phyloP scores from a whole-genome alignment of 2,113 vertebrate species.

The Aptenodytes forsteri region DNA sequence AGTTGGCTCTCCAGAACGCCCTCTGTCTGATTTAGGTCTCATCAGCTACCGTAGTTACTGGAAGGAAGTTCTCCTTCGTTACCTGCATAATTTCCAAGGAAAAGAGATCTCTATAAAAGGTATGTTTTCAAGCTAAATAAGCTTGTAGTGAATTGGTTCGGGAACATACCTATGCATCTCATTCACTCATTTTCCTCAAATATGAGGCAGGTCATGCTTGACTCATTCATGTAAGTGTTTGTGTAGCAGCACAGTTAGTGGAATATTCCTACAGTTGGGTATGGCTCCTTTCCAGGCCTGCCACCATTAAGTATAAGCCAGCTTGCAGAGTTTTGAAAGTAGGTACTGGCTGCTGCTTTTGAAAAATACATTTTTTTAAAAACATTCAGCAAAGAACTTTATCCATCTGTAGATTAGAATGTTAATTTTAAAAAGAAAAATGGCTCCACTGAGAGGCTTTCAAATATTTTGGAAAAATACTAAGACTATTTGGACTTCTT shows the following conservation, averaged over 20 bases:
- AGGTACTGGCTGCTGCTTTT: neutral
- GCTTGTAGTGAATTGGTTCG: neutral
- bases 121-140: conserved; percentile 12
- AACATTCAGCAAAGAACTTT: neutral
- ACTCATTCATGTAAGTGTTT: too few species aligned
- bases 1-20: conserved; percentile 94
- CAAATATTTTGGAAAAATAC: neutral
- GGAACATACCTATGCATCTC: neutral
- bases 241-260: neutral
- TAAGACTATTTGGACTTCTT: neutral
- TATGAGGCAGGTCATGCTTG: neutral
- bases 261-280: neutral
- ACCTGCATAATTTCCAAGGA: conserved; percentile 97
- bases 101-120: conserved; percentile 99
- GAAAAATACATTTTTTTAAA: neutral
- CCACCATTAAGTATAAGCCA: neutral
- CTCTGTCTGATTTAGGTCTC: conserved; percentile 93
- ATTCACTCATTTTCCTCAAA: neutral
- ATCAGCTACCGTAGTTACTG: conserved; percentile 99
- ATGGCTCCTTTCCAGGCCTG: neutral
- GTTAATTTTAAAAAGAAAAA: neutral
- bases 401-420: neutral
- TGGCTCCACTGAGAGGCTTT: neutral
- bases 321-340: neutral
- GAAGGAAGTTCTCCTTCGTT: conserved; percentile 96